Evolutionary conservation across 2,797 vertebrate species (phyloP).

Genomic region (Carduelis carduelis): DNA sequence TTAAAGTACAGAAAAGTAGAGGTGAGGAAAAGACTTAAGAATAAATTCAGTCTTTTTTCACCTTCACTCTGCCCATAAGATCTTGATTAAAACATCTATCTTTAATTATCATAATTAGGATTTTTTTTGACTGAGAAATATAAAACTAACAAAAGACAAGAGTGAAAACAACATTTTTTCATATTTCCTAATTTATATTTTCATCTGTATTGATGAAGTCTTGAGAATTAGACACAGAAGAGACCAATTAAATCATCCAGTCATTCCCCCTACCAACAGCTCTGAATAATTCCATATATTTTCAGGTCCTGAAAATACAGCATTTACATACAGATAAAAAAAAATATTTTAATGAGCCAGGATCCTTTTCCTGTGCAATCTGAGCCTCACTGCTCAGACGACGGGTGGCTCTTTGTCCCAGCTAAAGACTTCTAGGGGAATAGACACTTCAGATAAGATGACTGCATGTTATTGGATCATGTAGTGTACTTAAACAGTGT

Average conservation of each 20-base stretch:
- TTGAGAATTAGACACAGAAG: not conserved
- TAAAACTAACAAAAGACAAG: not conserved
- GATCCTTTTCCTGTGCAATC: not conserved
- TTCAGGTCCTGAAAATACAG: not conserved
- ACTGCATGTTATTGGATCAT: accelerated
- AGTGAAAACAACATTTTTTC: not conserved
- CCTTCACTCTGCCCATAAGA: not conserved
- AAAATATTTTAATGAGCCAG: not conserved
- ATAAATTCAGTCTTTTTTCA: not conserved
- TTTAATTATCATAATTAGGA: not conserved
- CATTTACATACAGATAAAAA: slow-evolving; percentile 18
- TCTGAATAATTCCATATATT: slow-evolving; percentile 7
- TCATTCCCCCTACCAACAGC: not conserved
- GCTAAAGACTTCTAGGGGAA: not conserved
- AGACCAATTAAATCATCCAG: slow-evolving; percentile 7
- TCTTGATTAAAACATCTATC: not conserved
- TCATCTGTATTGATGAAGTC: not conserved
- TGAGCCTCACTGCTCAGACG: not conserved
- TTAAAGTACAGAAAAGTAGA: not conserved
- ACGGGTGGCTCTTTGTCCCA: not conserved
- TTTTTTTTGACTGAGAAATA: not conserved
- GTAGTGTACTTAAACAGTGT: not conserved
- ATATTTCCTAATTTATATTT: slow-evolving; percentile 1
- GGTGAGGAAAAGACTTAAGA: not conserved
- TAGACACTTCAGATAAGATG: not conserved